phyloP scores from a whole-genome alignment of 1,140 invertebrate species.

The Hyles euphorbiae region DNA sequence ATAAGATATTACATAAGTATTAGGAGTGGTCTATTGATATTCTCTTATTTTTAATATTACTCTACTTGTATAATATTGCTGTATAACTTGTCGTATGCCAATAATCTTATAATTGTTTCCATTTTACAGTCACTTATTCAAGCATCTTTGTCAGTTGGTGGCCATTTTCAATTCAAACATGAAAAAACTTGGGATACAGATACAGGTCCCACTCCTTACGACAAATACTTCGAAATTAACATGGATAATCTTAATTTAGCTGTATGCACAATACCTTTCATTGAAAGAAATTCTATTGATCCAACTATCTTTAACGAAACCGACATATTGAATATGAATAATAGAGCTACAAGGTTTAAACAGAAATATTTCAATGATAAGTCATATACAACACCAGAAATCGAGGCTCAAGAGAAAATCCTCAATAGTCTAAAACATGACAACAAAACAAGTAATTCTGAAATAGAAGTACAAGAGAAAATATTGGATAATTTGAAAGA shows the following conservation, averaged over 20 bases:
- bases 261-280: slow-evolving; percentile 61
- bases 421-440: slow-evolving; percentile 27
- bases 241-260: slow-evolving; percentile 52
- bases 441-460: slow-evolving; percentile 2
- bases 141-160: slow-evolving; percentile 58
- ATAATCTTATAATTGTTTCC: slow-evolving; percentile 2
- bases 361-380: slow-evolving; percentile 66
- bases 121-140: slow-evolving; percentile 57
- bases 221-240: slow-evolving; percentile 69
- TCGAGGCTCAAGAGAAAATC: slow-evolving; percentile 46
- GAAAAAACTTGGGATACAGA: slow-evolving; percentile 68
- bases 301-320: slow-evolving; percentile 45
- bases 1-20: too few species aligned
- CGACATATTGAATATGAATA: slow-evolving; percentile 60
- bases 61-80: not conserved
- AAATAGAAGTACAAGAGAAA: slow-evolving; percentile 10
- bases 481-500: slow-evolving; percentile 2
- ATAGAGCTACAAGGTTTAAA: slow-evolving; percentile 59
- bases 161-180: slow-evolving; percentile 74
- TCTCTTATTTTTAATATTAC: not conserved
- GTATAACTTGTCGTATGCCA: too few species aligned
- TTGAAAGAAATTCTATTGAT: slow-evolving; percentile 61
- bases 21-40: too few species aligned
- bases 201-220: slow-evolving; percentile 50
- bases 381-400: slow-evolving; percentile 48